A percentile compares a stretch with the other conserved stretches of the same genome.
These are phyloP conservation scores for Lophotriccus pileatus DNA, from an alignment of 2,797 vertebrate genomes.

Conservation along the genomic window DNA sequence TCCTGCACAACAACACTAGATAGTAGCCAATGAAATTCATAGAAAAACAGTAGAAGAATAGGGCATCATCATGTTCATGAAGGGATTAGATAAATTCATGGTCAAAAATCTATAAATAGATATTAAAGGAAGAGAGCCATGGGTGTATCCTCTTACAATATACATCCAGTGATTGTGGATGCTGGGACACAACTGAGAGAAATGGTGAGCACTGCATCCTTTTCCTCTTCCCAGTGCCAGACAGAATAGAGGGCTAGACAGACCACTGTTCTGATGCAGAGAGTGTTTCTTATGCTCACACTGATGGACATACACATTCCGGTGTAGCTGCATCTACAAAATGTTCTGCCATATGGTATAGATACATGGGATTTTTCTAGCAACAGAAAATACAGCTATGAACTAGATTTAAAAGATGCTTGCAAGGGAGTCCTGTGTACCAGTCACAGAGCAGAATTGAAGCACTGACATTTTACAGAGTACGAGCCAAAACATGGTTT, in stretches of 20 bases:
- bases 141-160: neutral
- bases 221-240: neutral
- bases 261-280: neutral
- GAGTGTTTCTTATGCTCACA: neutral
- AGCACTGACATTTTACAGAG: neutral
- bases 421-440: neutral
- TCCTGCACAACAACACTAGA: neutral
- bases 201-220: neutral
- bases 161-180: neutral
- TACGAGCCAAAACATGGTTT: neutral
- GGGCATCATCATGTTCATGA: neutral
- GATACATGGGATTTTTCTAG: neutral
- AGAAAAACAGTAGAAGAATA: neutral
- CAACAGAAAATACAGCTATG: neutral
- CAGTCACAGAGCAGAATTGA: neutral
- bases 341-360: neutral
- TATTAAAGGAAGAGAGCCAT: neutral
- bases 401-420: neutral
- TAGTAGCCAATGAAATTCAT: neutral
- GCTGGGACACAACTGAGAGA: neutral
- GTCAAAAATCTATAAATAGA: neutral
- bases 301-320: accelerated
- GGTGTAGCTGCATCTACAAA: neutral
- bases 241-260: neutral
- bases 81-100: neutral